Base-by-base conservation (phyloP, 2,888 invertebrate genomes). In the Tortrix viridana region DNA sequence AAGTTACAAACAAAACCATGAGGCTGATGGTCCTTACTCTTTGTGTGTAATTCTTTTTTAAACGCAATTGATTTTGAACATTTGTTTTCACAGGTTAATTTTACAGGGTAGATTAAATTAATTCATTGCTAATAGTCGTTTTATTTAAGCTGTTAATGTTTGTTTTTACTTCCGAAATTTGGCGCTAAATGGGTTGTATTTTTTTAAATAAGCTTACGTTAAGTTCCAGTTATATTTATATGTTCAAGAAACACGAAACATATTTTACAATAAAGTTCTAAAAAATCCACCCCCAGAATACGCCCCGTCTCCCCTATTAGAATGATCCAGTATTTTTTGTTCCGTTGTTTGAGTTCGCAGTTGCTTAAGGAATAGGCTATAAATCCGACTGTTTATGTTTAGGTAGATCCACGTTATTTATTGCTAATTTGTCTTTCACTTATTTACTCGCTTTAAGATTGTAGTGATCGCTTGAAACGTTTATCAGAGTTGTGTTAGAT, bases 381-480 rank as follows among this genome's bases (percentile, higher is more conserved):
- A 89, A 89, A 89, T 89, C 80, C 71, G 76, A 80, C 79, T 80
- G 84, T 77, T 74, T 74, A 75, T 77, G 73, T 76, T 77, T 79
- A 75, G 78, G 74, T 84, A 79, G 80, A 77, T 77, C 74, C 81
- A 79, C 76, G 84, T 86, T 84, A 88, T 88, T 86, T 87, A 87
- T 82, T 79, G 85, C 74, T 79, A 79, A 79, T 79, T 77, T 75
- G 70, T 77, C 73, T 67, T 65, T 60, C 67, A 64, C 61, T 71
- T 65, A 65, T 52, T 52, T 49, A 58, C 50, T 59, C 44, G 22
- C 44, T 52, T 50, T 50, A 44, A 49, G 32, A 44, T 26, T 41
- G 38, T 41, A 53, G 53, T 53, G 53, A 53, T 53, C 38, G 53
- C 22, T 53, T 22, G 20, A 0, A 1, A 41, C n/a, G 16, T 41